Conservation (phyloP, 1,140 invertebrate genomes). For the Pinna nobilis region DNA sequence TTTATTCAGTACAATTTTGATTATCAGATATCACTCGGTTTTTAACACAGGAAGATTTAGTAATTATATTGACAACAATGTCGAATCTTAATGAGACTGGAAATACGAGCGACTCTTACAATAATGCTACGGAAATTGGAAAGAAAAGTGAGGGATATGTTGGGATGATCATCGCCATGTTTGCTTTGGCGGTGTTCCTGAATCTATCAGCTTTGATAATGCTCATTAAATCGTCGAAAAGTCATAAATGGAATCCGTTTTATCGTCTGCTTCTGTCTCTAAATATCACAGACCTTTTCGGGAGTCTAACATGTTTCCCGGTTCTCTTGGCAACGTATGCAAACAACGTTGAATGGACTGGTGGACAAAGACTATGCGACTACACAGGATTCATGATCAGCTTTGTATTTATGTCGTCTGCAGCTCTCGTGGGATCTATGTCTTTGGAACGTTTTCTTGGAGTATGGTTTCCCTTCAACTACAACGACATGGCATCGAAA, state of each 20-base stretch:
- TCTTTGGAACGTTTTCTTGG: slow-evolving; percentile 36
- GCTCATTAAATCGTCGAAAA: slow-evolving; percentile 19
- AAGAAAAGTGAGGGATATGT: slow-evolving; percentile 12
- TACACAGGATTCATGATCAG: slow-evolving; percentile 32
- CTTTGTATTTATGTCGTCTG: slow-evolving; percentile 33
- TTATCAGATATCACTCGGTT: no score
- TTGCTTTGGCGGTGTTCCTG: slow-evolving; percentile 13
- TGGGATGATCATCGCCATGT: slow-evolving; percentile 25
- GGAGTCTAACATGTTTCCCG: slow-evolving; percentile 26
- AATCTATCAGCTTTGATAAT: slow-evolving; percentile 35
- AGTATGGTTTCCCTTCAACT: slow-evolving; percentile 41
- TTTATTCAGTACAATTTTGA: no score
- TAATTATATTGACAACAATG: no score
- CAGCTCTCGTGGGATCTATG: slow-evolving; percentile 22
- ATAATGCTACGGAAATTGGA: neutral
- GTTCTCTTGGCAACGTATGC: slow-evolving; percentile 30
- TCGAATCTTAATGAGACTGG: no score
- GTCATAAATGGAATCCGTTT: slow-evolving; percentile 41
- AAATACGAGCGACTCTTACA: no score
- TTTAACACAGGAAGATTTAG: no score
- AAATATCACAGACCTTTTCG: slow-evolving; percentile 32
- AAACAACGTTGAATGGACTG: slow-evolving; percentile 31
- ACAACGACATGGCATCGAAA: slow-evolving; percentile 23
- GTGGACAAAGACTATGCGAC: slow-evolving; percentile 35
- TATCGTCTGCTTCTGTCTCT: slow-evolving; percentile 27